Evolutionary conservation across 2,113 vertebrate genomes (phyloP), one percentile per base, ranked within the genome.

Genomic region (Oryzias woworae): DNA sequence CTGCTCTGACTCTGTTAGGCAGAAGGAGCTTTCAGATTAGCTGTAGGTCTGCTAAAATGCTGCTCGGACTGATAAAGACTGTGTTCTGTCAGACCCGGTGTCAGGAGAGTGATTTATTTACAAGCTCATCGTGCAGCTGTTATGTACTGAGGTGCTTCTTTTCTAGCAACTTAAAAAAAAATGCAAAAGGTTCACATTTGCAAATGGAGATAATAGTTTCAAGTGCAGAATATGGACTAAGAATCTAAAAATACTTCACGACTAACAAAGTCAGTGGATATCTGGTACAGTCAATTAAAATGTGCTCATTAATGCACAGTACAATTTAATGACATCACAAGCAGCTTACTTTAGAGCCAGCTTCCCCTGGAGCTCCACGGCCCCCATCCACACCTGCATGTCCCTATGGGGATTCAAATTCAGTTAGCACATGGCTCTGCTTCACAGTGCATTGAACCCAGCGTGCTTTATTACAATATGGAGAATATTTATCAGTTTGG

Each of bases 321-420:
- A 42, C 36, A 72, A 18, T 52, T 15, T 36, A 64, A 26, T 50
- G 28, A 48, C 7, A 16, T 49, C 3, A 48, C 31, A 56, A 28
- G 36, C 14, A 17, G 15, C 73, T 59, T 55, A 96, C 96, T 93
- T 97, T 98, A 7, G 88, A 47, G 46, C 96, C 96, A 0, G 95
- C 93, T 73, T 96, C 94, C 41, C 96, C 96, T 0, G 95, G 96
- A 50, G 91, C 80, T 22, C 96, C 96, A n/a, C 96, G 92, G 53
- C 90, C 92, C 3, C 96, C 96, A 0, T 97, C 95, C 0, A 90
- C 77, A 82, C 96, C 95, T 0, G 90, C 54, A 2, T 87, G 93
- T 10, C 95, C 95, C 95, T 96, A 58, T 23, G 10, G 80, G n/a
- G 88, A 23, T 66, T 48, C 80, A 36, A 63, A 26, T 46, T 16